Evolutionary conservation across 2,888 invertebrate genomes (phyloP).

Genomic region (Nephrotoma flavescens): DNA sequence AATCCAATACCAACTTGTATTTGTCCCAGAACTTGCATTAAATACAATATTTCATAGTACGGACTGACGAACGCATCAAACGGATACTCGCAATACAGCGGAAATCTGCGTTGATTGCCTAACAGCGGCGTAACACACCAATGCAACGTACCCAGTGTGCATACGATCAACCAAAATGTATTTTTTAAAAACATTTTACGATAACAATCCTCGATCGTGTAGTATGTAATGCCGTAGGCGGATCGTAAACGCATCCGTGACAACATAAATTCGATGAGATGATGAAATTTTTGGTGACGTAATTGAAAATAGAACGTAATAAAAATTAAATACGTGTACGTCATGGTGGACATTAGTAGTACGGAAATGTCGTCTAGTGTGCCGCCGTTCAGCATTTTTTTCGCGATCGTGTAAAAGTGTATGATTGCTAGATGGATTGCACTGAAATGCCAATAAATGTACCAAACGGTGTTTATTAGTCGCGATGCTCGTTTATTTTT

Average conservation of each 20-base stretch:
- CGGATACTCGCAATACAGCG: slow-evolving; percentile 25
- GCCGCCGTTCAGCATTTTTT: slow-evolving; percentile 3
- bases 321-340: slow-evolving; percentile 8
- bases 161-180: slow-evolving; percentile 17
- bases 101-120: slow-evolving; percentile 19
- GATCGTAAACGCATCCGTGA: slow-evolving; percentile 31
- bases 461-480: neutral
- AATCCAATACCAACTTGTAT: slow-evolving; percentile 22
- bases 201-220: slow-evolving; percentile 18
- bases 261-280: slow-evolving; percentile 27
- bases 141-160: slow-evolving; percentile 18
- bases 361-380: slow-evolving; percentile 9
- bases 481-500: neutral
- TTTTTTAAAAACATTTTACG: slow-evolving; percentile 16
- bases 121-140: slow-evolving; percentile 21
- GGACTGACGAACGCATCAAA: slow-evolving; percentile 21
- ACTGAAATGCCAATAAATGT: slow-evolving; percentile 3
- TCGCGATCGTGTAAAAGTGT: slow-evolving; percentile 4
- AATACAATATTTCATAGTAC: slow-evolving; percentile 16
- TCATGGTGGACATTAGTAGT: slow-evolving; percentile 8
- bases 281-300: slow-evolving; percentile 26
- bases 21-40: slow-evolving; percentile 24
- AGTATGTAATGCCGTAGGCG: slow-evolving; percentile 26
- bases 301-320: slow-evolving; percentile 23
- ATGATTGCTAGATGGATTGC: slow-evolving; percentile 6